Conservation (phyloP, 2,113 vertebrate genomes). For the Chloropsis hardwickii region DNA sequence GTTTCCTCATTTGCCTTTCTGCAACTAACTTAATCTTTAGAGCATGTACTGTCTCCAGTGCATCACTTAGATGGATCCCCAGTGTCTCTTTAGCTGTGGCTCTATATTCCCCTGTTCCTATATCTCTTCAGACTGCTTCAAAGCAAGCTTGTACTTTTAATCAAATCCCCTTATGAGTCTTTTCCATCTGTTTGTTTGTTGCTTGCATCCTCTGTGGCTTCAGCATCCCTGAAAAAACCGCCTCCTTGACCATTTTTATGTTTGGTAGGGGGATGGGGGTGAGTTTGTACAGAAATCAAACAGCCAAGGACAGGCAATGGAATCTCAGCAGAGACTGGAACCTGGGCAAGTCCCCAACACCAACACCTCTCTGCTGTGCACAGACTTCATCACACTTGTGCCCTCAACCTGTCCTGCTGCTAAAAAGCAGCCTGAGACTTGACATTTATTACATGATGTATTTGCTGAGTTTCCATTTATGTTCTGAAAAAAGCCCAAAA, state of each 20-base stretch:
- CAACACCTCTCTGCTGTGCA: background rate
- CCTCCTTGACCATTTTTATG: background rate
- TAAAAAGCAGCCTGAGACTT: background rate
- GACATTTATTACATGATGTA: background rate
- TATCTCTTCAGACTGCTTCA: background rate
- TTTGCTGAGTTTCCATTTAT: background rate
- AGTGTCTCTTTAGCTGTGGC: background rate
- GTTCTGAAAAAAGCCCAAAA: background rate
- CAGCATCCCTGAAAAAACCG: accelerated
- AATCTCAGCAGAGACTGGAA: background rate
- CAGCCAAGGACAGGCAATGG: too few species aligned
- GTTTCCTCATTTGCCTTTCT: background rate
- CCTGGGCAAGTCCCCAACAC: background rate
- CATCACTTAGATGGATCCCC: background rate
- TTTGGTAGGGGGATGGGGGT: background rate
- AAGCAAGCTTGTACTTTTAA: background rate
- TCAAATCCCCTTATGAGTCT: background rate
- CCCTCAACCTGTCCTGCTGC: background rate
- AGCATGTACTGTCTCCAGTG: background rate
- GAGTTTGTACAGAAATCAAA: background rate
- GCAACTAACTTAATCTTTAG: background rate
- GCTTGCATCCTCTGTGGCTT: background rate
- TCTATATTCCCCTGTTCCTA: background rate
- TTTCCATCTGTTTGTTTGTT: background rate
- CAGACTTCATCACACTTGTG: accelerated